Evolutionary conservation across 92 coral and sea anemone species (phyloP).

Genomic region (Phenganax stokvisi): DNA sequence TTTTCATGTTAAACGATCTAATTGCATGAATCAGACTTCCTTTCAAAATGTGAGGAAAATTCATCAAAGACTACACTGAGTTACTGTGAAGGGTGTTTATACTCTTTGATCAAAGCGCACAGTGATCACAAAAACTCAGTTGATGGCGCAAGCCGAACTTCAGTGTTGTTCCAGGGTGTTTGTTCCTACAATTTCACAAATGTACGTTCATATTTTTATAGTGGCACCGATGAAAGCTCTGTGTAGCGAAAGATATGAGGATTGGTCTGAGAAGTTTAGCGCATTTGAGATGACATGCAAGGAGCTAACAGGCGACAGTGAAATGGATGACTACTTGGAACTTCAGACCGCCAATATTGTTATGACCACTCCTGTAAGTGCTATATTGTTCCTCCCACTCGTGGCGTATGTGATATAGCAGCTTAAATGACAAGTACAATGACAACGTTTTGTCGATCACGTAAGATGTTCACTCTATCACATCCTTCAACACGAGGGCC

Average conservation of each 20-base stretch:
- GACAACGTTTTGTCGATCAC: no score
- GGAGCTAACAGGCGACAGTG: constrained; percentile 98
- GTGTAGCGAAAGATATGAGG: constrained; percentile 83
- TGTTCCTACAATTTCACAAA: not conserved
- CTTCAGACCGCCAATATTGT: constrained; percentile 72
- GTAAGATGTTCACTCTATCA: no score
- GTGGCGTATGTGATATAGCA: no score
- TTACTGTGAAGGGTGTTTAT: not conserved
- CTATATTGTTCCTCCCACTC: no score
- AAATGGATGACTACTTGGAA: constrained; percentile 84
- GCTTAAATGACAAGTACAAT: no score
- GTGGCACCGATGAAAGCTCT: constrained; percentile 99
- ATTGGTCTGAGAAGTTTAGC: constrained; percentile 81
- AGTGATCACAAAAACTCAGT: not conserved
- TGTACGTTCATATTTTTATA: constrained; percentile 7
- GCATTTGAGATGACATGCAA: constrained; percentile 81
- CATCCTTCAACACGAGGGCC: no score
- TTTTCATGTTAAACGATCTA: no score
- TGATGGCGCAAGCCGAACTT: not conserved
- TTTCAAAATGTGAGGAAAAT: no score
- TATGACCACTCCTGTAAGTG: constrained; percentile 98
- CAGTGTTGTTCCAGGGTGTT: not conserved
- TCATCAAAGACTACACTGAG: no score
- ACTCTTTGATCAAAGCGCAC: not conserved
- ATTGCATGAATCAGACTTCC: no score